Base-by-base conservation (phyloP, 2,113 vertebrate species). In the Chloebia gouldiae region DNA sequence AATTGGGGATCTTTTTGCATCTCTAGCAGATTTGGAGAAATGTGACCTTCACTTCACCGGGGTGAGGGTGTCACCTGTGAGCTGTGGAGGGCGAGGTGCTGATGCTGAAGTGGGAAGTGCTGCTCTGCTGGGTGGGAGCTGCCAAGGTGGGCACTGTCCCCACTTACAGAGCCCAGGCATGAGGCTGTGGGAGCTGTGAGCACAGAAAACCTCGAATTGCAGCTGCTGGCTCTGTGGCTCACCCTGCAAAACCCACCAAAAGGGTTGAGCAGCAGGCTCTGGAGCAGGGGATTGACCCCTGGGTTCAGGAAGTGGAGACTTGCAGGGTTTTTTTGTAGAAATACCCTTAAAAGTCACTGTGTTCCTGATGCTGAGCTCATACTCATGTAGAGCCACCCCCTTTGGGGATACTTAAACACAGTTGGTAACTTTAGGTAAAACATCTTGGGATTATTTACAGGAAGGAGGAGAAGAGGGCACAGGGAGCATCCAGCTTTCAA, bases 221-320 rank as follows among this genome's bases (percentile, higher is more conserved):
- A 56, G n/a, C 61, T 66, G 79, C 59, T 15, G 24, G 23, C 28
- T 2, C 2, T 5, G 31, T 4, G 73, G 60, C 27, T 69, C 12
- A 5, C 6, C 3, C 65, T 71, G 76, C 39, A 49, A 61, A 88
- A 33, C 23, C 44, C 54, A 35, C 14, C 76, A 14, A 2, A 25
- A 27, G 19, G 28, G 21, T 1, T 9, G 18, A 56, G 35, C 20
- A 33, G 42, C 0, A 0, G 5, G 44, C 10, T 0, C 64, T 35
- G 1, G 0, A 50, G 22, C 2, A 23, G 11, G 1, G 13, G 8
- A 70, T 5, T 28, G 49, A 63, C 5, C 35, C 10, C 35, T 44
- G 20, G 37, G 1, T 39, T 64, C 12, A n/a, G 11, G 11, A 61
- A 37, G 7, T 24, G 57, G 44, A 71, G 50, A 44, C 9, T 64